Evolutionary conservation across 2,797 vertebrate species (phyloP), one percentile per base, ranked within the genome.

Genomic region (Cuculus canorus): DNA sequence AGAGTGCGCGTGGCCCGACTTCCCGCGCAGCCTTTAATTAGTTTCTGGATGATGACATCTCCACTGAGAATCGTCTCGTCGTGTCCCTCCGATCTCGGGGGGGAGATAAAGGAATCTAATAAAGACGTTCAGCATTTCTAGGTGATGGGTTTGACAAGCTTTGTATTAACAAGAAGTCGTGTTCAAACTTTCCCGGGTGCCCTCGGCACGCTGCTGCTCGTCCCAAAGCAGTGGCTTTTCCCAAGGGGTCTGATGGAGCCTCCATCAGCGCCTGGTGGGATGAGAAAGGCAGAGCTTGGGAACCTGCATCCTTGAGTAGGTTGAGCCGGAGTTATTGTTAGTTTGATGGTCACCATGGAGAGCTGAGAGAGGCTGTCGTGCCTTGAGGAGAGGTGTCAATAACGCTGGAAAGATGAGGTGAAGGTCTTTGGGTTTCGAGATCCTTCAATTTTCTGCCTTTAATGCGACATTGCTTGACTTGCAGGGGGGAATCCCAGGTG

Each of bases 31-130:
- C 96, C 97, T 97, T 98, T 98, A 98, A 98, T 98, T 98, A 98
- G 97, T 98, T 98, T 97, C 98, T 96, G 95, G 96, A 97, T 97
- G 97, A 97, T 98, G 98, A 97, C 98, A 97, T 97, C 96, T 97
- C 97, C 93, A 23, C 97, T 4, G 90, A 98, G 97, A 97, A 97
- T 97, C 97, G 71, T 96, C 93, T 96, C 92, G 76, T 85, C 88
- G 63, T 78, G 32, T 98, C 97, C 97, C 93, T 97, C 93, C 78
- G 84, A 78, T 97, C 98, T 97, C 96, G 7, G 82, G 94, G 94
- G 97, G 97, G 96, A 97, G 97, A 97, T 97, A 96, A 97, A 97
- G 92, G 95, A 98, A 98, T 98, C 97, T 98, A 98, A 98, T 98
- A 98, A 98, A 98, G 98, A 98, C 96, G 91, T 98, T 73, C 94